These are phyloP conservation scores for Cheilinus undulatus DNA, from an alignment of 2,113 vertebrate species.

Conservation along the genomic window DNA sequence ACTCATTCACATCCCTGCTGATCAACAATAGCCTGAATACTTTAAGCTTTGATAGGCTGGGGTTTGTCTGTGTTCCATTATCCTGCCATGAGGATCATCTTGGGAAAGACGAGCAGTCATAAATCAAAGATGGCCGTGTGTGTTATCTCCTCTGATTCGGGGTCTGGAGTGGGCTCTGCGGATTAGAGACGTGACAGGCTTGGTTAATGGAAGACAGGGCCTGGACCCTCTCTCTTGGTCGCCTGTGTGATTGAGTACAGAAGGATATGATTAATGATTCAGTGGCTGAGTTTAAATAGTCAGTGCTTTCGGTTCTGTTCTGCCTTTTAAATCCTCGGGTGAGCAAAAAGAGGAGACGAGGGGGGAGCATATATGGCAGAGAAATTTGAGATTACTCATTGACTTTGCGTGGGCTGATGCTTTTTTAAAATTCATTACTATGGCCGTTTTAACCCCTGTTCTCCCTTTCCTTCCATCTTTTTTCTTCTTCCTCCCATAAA, in stretches of 20 bases:
- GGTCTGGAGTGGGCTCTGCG: slow-evolving; percentile 55
- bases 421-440: background rate
- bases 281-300: slow-evolving; percentile 57
- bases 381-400: slow-evolving; percentile 11
- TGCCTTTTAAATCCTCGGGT: slow-evolving; percentile 4
- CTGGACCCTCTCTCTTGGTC: slow-evolving; percentile 43
- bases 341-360: slow-evolving; percentile 1
- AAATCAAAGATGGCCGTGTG: slow-evolving; percentile 56
- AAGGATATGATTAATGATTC: slow-evolving; percentile 62
- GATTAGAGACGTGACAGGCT: slow-evolving; percentile 61
- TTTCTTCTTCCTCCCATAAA: slow-evolving; percentile 27
- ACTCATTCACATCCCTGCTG: background rate
- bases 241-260: slow-evolving; percentile 50
- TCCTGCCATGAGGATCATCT: slow-evolving; percentile 48
- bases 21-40: slow-evolving; percentile 25
- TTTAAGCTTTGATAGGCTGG: slow-evolving; percentile 14
- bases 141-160: slow-evolving; percentile 58
- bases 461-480: slow-evolving; percentile 29
- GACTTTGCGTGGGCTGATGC: background rate
- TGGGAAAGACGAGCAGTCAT: slow-evolving; percentile 40
- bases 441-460: background rate
- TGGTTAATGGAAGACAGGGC: slow-evolving; percentile 61
- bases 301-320: slow-evolving; percentile 32
- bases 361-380: background rate
- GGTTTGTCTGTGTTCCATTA: slow-evolving; percentile 25